These are phyloP conservation scores for cat (Felis catus) DNA, from an alignment of 2,113 vertebrate species.

Conservation along the genomic window F.catus_Fca126_mat1.0 CM031414.1:48599001-48599500, in stretches of 20 bases:
- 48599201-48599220: background rate
- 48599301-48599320: background rate
- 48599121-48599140: background rate
- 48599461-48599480: background rate
- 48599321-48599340: background rate
- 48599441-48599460: background rate
- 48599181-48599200: background rate
- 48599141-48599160: background rate
- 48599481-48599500: background rate
- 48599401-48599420: background rate
- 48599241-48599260: background rate
- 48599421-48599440: background rate
- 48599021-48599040: background rate
- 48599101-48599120: background rate
- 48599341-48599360: no score
- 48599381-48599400: background rate
- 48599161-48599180: background rate
- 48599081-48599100: background rate
- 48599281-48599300: background rate
- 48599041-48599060: background rate
- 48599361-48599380: background rate
- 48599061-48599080: background rate
- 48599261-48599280: background rate
- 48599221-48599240: background rate
- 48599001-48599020: background rate